A percentile compares a stretch with the other conserved stretches of the same genome.
phyloP scores from a whole-genome alignment of 2,797 vertebrate species.

The Lepilemur septentrionalis region DNA sequence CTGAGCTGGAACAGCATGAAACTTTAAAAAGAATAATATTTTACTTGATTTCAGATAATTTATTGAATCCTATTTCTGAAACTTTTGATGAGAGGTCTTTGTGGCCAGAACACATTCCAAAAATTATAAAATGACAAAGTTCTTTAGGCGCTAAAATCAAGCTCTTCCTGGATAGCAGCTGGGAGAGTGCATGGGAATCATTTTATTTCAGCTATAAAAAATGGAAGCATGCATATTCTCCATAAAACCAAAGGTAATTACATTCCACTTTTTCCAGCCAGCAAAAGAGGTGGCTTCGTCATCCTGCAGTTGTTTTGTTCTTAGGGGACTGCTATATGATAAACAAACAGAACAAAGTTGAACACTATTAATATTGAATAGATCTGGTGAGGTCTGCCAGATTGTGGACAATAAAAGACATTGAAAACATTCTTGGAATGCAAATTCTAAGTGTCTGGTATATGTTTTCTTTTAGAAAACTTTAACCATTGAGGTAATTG shows the following conservation, averaged over 20 bases:
- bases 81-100: slow-evolving; percentile 90
- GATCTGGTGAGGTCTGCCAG: slow-evolving; percentile 69
- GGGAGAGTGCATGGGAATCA: slow-evolving; percentile 78
- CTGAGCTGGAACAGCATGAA: slow-evolving; percentile 86
- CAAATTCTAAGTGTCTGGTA: slow-evolving; percentile 68
- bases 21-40: slow-evolving; percentile 88
- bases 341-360: slow-evolving; percentile 53
- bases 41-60: slow-evolving; percentile 96
- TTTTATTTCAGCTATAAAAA: slow-evolving; percentile 83
- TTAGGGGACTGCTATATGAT: slow-evolving; percentile 4
- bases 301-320: slow-evolving; percentile 3
- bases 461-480: slow-evolving; percentile 67
- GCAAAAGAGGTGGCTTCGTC: slow-evolving; percentile 75
- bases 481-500: slow-evolving; percentile 53
- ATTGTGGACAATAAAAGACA: slow-evolving; percentile 69
- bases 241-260: slow-evolving; percentile 78
- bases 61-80: slow-evolving; percentile 94
- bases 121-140: slow-evolving; percentile 84
- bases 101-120: slow-evolving; percentile 87
- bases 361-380: slow-evolving; percentile 64
- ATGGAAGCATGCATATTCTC: slow-evolving; percentile 72
- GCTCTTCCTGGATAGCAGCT: slow-evolving; percentile 82
- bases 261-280: slow-evolving; percentile 75
- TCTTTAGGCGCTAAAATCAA: slow-evolving; percentile 80
- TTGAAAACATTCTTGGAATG: slow-evolving; percentile 78